Conservation (phyloP, 2,888 invertebrate species). For the Gymnocheta viridis region DNA sequence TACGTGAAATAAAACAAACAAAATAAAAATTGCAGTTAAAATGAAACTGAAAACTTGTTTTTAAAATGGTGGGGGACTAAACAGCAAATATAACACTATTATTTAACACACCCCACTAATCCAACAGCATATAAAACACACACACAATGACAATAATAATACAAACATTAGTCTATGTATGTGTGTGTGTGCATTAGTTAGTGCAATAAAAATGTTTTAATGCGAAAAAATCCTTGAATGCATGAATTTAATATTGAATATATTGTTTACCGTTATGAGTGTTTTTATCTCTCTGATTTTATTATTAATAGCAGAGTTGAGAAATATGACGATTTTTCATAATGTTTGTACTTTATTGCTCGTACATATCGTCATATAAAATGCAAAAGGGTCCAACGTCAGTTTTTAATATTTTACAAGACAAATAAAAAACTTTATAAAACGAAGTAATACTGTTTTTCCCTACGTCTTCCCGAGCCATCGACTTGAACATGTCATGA, state of each 20-base stretch:
- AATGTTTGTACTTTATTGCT: not conserved
- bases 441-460: no score
- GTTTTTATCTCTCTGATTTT: not conserved
- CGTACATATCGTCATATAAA: no score
- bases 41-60: constrained; percentile 28
- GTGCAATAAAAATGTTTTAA: no score
- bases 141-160: constrained; percentile 2
- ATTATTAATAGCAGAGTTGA: not conserved
- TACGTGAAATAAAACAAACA: constrained; percentile 14
- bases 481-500: no score
- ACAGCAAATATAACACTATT: not conserved
- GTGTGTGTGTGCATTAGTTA: not conserved
- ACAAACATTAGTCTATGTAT: not conserved
- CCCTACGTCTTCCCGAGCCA: no score
- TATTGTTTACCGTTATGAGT: constrained; percentile 37
- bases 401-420: no score
- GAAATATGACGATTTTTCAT: not conserved
- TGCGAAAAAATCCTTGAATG: not conserved
- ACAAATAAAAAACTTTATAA: no score
- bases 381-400: no score
- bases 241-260: not conserved
- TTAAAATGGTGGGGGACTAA: constrained; percentile 4
- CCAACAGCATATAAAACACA: not conserved
- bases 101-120: constrained; percentile 5
- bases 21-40: constrained; percentile 31